phyloP scores from a whole-genome alignment of 2,113 vertebrate species.

The Otus sunia region DNA sequence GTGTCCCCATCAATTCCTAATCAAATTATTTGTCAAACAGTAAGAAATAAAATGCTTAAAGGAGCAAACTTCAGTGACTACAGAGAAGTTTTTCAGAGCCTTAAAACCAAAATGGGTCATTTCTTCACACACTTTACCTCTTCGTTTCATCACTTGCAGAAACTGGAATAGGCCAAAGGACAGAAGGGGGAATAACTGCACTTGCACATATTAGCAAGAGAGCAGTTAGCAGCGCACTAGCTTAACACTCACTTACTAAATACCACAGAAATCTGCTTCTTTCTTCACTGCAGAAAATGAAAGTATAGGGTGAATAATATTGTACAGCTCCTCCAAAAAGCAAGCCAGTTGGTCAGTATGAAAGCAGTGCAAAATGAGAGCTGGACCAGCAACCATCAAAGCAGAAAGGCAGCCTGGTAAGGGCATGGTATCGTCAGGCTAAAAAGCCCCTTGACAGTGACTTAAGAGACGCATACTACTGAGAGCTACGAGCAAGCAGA shows the following conservation, averaged over 20 bases:
- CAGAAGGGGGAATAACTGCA: background rate
- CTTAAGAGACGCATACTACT: background rate
- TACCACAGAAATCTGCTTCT: background rate
- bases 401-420: background rate
- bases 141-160: background rate
- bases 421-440: fast-evolving
- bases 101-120: background rate
- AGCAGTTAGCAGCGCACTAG: background rate
- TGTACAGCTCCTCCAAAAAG: background rate
- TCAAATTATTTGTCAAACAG: background rate
- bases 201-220: fast-evolving
- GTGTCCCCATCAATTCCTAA: background rate
- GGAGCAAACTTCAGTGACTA: background rate
- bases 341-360: background rate
- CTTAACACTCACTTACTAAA: background rate
- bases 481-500: fast-evolving
- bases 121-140: background rate
- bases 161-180: background rate
- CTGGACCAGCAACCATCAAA: background rate
- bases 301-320: background rate
- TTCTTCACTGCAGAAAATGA: background rate
- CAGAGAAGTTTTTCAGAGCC: background rate
- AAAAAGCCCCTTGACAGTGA: background rate
- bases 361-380: background rate
- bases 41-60: background rate